These are phyloP conservation scores for Cremastinae sp. DNA, from an alignment of 2,888 invertebrate species.

Conservation along the genomic window DNA sequence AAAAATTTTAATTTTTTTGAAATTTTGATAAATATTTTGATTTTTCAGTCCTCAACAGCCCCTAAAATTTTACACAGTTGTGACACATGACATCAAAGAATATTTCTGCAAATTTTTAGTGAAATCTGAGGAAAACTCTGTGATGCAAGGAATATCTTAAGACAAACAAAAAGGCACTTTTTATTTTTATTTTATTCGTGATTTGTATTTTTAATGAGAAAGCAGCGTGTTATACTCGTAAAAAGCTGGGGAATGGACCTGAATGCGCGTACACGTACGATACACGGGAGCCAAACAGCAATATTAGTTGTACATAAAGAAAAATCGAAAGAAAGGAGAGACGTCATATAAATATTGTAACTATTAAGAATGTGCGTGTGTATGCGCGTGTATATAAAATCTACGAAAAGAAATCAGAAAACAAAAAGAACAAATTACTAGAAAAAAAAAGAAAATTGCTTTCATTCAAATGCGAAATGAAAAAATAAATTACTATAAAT, in stretches of 20 bases:
- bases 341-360: constrained; percentile 69
- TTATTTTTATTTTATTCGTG: constrained; percentile 4
- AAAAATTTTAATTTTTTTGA: too few relatives aligned
- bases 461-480: constrained; percentile 31
- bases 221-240: constrained; percentile 22
- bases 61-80: too few relatives aligned
- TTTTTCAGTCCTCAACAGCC: too few relatives aligned
- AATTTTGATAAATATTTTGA: too few relatives aligned
- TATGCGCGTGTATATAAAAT: constrained; percentile 61
- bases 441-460: constrained; percentile 27
- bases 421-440: constrained; percentile 1
- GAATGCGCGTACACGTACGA: constrained; percentile 67
- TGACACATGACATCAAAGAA: too few relatives aligned
- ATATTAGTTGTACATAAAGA: constrained; percentile 79
- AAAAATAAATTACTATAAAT: constrained; percentile 14
- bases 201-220: neutral
- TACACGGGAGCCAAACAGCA: constrained; percentile 77
- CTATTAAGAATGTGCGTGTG: constrained; percentile 26
- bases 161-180: constrained; percentile 2
- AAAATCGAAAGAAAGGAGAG: constrained; percentile 31
- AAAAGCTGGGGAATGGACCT: constrained; percentile 58
- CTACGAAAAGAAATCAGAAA: constrained; percentile 31
- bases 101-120: too few relatives aligned
- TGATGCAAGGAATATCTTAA: too few relatives aligned
- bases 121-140: too few relatives aligned